Conservation (phyloP, 2,888 invertebrate species). For the Cataglyphis altisquamis region DNA sequence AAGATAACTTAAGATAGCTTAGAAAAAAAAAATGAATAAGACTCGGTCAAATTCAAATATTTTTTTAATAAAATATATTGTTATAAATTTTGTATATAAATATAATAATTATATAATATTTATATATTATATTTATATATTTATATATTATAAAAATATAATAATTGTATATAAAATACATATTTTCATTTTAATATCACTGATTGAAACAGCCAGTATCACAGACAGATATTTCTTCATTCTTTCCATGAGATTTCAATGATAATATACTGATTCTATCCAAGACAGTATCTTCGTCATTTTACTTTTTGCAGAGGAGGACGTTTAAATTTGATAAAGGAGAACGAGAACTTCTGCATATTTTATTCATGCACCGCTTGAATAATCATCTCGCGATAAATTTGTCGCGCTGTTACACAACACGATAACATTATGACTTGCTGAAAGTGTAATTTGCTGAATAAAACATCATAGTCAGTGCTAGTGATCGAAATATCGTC, state of each 20-base stretch:
- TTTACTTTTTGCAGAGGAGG: neutral
- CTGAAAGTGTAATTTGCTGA: slow-evolving; percentile 49
- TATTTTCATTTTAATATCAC: neutral
- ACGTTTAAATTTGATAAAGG: slow-evolving; percentile 12
- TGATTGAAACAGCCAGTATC: neutral
- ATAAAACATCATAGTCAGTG: slow-evolving; percentile 29
- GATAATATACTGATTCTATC: neutral
- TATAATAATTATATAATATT: no score
- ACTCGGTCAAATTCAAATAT: no score
- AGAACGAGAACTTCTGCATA: slow-evolving; percentile 19
- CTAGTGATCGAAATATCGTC: slow-evolving; percentile 56
- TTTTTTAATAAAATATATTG: neutral
- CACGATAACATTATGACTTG: slow-evolving; percentile 34
- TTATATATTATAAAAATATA: no score
- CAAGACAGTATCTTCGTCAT: neutral
- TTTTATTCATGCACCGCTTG: slow-evolving; percentile 24
- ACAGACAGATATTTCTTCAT: neutral
- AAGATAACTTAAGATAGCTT: no score
- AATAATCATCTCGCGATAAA: slow-evolving; percentile 26
- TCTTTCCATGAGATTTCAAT: neutral
- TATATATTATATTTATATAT: no score
- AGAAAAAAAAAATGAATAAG: neutral
- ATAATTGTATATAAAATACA: neutral
- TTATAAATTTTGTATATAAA: neutral
- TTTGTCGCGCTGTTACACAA: slow-evolving; percentile 44